Conservation (phyloP, 2,797 vertebrate genomes). For the Tragelaphus oryx region DNA sequence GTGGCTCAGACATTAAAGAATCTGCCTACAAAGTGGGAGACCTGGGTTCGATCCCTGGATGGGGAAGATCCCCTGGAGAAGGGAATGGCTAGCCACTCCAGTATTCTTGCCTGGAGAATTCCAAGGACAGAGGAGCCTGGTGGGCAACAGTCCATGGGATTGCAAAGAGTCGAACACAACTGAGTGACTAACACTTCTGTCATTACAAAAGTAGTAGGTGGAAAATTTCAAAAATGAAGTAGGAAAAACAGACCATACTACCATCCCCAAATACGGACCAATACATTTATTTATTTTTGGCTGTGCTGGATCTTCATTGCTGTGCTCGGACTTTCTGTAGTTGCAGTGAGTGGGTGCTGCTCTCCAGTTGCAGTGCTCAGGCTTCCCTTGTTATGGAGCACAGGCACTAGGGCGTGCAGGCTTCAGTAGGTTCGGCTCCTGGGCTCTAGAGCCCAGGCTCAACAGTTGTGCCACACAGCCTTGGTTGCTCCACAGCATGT, state of each 20-base stretch:
- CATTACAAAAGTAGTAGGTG: background rate
- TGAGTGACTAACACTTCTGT: background rate
- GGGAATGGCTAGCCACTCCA: background rate
- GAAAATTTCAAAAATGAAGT: background rate
- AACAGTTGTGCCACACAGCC: background rate
- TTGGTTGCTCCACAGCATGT: background rate
- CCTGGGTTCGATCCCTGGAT: background rate
- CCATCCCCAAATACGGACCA: background rate
- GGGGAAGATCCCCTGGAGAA: background rate
- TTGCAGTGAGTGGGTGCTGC: background rate
- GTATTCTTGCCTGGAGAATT: background rate
- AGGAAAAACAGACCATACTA: background rate
- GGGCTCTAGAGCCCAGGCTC: background rate
- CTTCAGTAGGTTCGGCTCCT: background rate
- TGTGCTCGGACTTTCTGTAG: background rate
- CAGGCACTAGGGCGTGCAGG: background rate
- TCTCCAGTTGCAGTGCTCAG: background rate
- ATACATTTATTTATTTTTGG: background rate
- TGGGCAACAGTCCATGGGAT: background rate
- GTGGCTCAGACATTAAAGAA: background rate
- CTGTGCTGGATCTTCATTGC: background rate
- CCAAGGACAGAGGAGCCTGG: background rate
- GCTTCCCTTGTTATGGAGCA: background rate
- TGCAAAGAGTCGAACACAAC: background rate
- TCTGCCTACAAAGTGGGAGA: background rate